Base-by-base conservation (phyloP, 2,888 invertebrate genomes). In the Rhingia campestris region DNA sequence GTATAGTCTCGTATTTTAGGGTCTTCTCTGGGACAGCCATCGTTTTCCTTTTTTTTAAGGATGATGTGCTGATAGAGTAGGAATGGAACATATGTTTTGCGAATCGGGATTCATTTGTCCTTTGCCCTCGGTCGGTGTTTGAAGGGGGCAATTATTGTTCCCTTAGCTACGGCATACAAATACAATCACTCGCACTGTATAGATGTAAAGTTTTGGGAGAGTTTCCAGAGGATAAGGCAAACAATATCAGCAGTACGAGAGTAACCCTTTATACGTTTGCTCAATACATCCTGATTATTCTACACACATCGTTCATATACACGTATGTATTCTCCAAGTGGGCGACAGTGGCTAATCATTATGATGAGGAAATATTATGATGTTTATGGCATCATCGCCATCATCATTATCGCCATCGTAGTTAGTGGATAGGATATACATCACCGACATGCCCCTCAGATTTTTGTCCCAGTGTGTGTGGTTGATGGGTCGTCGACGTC, bases 361-460 rank as follows among this genome's bases (percentile, higher is more conserved):
- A 58, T 70, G 70, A 77, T 77, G 77, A 77, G 77, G 77, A 77
- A 77, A 77, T 77, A 77, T 77, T 77, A 77, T 77, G 77, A 77
- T 77, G 77, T 81, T 80, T 61, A 63, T 67, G 49, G 74, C 77
- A 73, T 74, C 80, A 81, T 81, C 80, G 54, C 69, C 74, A 74
- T 80, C 80, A 74, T 51, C 67, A 73, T 80, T 43, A 74, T 73
- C 66, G 51, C 49, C 66, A 45, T 51, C 59, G 43, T 74, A 35
- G 56, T 54, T 47, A 53, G 43, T 59, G 51, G 41, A 41, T n/a
- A n/a, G 10, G 45, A 12, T n/a, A 12, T 12, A 39, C 33, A 39
- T 32, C 35, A 43, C 12, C 33, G 14, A 33, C 53, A 43, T 30
- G 30, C 33, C 35, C 56, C 10, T 49, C 49, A 41, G 56, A 45